A percentile compares a stretch with the other conserved stretches of the same genome.
Conservation (phyloP, 2,113 vertebrate species). For the Chionomys nivalis region DNA sequence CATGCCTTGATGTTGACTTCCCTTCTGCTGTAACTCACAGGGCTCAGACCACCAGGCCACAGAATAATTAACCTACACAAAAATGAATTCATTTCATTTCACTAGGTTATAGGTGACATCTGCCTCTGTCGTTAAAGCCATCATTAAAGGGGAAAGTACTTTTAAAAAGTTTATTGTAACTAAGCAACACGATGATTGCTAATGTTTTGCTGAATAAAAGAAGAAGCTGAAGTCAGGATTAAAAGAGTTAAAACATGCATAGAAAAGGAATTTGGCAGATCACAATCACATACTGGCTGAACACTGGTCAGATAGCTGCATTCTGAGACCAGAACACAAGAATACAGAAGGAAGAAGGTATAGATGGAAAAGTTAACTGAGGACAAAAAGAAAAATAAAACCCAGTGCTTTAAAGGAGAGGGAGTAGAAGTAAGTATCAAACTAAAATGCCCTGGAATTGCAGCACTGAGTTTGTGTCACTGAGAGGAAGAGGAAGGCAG, state of each 20-base stretch:
- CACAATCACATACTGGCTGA: not conserved
- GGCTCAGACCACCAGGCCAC: not conserved
- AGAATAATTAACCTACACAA: conserved; percentile 12
- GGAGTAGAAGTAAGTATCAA: not conserved
- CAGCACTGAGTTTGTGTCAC: not conserved
- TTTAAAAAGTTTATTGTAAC: conserved; percentile 26
- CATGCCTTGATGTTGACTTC: not conserved
- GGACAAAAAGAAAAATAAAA: not conserved
- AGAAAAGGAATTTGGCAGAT: conserved; percentile 38
- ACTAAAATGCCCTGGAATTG: not conserved
- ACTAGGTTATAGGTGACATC: not conserved
- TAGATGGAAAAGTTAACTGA: not conserved
- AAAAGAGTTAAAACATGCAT: conserved; percentile 2
- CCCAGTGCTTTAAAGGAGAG: not conserved
- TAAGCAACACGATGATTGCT: conserved; percentile 18
- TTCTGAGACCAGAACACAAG: not conserved
- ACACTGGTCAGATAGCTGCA: not conserved
- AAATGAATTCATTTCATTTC: conserved; percentile 24
- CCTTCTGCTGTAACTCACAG: conserved; percentile 14
- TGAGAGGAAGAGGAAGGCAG: not conserved
- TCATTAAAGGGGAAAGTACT: conserved; percentile 1
- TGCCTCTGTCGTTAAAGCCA: not conserved
- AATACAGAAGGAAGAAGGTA: not conserved
- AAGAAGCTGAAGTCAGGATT: not conserved
- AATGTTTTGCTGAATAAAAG: conserved; percentile 30